Evolutionary conservation across 2,113 vertebrate genomes (phyloP).

Genomic region (Cinclus cinclus): DNA sequence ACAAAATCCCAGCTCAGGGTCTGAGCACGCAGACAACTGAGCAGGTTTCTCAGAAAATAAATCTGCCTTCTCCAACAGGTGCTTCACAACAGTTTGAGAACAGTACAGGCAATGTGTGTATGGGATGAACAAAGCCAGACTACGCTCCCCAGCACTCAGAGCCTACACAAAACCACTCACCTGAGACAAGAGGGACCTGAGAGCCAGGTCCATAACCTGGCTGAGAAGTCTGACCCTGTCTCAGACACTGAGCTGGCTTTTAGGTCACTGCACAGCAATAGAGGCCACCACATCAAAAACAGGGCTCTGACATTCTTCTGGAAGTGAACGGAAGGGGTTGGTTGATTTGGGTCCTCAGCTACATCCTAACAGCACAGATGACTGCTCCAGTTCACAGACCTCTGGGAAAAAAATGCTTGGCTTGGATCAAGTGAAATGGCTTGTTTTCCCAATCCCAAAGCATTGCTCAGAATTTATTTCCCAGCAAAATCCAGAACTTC

Average conservation of each 20-base stretch:
- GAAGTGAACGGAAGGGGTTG: background rate
- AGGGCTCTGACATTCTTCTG: accelerated
- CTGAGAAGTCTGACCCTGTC: background rate
- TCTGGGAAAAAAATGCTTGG: background rate
- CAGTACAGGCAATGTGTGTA: accelerated
- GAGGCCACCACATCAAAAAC: background rate
- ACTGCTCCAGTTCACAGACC: background rate
- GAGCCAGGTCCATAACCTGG: background rate
- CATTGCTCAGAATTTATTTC: background rate
- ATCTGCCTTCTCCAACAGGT: background rate
- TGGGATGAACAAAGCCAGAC: background rate
- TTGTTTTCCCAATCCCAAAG: background rate
- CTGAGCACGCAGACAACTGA: accelerated
- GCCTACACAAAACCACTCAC: background rate
- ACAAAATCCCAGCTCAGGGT: background rate
- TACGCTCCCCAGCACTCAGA: background rate
- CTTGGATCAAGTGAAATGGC: background rate
- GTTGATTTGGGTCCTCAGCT: background rate
- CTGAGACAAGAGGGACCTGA: background rate
- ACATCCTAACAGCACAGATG: background rate
- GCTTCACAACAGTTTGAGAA: background rate
- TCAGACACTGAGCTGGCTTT: background rate
- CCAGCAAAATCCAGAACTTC: background rate
- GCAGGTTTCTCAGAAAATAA: background rate
- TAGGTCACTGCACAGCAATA: background rate